Evolutionary conservation across 2,797 vertebrate species (phyloP).

Genomic region (Poecilia velifera): DNA sequence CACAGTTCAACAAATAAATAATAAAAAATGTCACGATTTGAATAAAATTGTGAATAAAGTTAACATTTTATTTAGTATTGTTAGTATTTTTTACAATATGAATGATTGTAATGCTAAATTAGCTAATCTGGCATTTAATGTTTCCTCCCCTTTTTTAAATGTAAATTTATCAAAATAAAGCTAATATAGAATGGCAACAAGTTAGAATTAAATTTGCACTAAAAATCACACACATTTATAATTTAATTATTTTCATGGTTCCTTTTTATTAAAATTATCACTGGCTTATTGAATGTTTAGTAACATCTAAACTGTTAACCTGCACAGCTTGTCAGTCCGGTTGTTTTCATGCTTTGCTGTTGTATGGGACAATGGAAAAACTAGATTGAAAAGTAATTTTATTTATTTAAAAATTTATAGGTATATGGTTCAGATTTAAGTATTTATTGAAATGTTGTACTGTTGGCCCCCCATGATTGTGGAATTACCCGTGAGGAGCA

Average conservation of each 20-base stretch:
- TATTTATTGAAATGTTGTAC: not conserved
- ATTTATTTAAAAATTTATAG: not conserved
- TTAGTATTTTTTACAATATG: not conserved
- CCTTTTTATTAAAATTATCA: not conserved
- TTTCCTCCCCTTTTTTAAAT: not conserved
- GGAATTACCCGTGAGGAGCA: not conserved
- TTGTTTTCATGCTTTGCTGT: not conserved
- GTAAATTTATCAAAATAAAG: not conserved
- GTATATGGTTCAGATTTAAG: not conserved
- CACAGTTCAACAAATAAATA: not conserved
- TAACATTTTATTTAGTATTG: not conserved
- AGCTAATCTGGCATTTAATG: no score
- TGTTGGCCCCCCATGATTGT: not conserved
- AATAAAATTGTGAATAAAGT: not conserved
- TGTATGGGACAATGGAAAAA: not conserved
- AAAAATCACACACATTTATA: not conserved
- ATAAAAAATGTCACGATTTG: not conserved
- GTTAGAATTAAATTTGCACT: not conserved
- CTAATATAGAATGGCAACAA: not conserved
- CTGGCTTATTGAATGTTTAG: not conserved
- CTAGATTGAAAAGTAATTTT: not conserved
- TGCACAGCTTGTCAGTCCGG: not conserved
- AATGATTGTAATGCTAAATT: not conserved
- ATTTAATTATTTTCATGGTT: not conserved
- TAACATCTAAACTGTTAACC: not conserved